phyloP scores from a whole-genome alignment of 2,113 vertebrate species.

The Notarius quadriscutis region DNA sequence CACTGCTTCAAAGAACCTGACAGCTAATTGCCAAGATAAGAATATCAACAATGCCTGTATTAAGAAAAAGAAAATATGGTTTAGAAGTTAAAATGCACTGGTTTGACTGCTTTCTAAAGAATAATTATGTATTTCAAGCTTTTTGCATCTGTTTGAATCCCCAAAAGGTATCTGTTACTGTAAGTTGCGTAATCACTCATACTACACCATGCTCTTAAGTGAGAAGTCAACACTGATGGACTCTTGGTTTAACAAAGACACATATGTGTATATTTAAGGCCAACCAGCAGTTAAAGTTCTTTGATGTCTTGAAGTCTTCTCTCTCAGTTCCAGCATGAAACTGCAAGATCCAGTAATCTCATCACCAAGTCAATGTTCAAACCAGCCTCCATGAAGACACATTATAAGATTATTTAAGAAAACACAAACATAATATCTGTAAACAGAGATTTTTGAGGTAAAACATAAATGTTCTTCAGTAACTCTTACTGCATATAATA shows the following conservation, averaged over 20 bases:
- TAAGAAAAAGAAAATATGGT: not conserved
- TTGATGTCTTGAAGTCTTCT: not conserved
- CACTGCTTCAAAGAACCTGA: conserved; percentile 19
- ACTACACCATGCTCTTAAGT: not conserved
- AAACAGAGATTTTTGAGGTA: not conserved
- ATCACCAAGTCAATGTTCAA: not conserved
- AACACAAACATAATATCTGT: not conserved
- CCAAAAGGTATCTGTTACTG: not conserved
- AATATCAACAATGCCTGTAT: not conserved
- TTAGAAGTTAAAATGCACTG: not conserved
- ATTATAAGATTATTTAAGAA: not conserved
- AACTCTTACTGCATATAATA: not conserved
- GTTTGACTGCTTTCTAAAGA: not conserved
- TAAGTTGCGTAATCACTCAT: not conserved
- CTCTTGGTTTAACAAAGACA: not conserved
- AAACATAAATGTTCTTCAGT: not conserved
- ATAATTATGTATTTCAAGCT: not conserved
- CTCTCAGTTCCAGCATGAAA: conserved; percentile 3
- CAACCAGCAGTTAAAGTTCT: not conserved
- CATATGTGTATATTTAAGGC: not conserved
- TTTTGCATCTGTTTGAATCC: not conserved
- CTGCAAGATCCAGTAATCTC: not conserved
- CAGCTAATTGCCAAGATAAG: not conserved
- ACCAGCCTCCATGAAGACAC: not conserved
- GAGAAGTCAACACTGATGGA: not conserved